phyloP scores from a whole-genome alignment of 2,888 invertebrate genomes.

The Frankliniella intonsa region DNA sequence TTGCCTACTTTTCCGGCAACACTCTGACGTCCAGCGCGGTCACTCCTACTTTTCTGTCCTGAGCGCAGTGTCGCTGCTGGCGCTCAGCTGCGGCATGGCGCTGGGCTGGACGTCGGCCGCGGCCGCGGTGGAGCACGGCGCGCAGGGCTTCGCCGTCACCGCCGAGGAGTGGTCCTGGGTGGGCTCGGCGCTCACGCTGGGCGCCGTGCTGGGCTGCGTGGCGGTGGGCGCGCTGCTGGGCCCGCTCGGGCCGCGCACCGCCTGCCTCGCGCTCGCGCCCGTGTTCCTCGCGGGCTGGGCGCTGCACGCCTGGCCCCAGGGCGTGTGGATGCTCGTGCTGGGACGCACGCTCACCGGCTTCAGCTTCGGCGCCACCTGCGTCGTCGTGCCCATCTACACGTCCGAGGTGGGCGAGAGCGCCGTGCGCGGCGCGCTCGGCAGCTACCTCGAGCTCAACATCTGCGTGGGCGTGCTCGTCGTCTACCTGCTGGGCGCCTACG shows the following conservation, averaged over 20 bases:
- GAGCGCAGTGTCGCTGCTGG: not conserved
- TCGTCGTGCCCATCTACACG: constrained; percentile 8
- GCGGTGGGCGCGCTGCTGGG: constrained; percentile 40
- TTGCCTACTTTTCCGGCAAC: too few species aligned
- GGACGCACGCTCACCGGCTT: not conserved
- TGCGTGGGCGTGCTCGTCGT: constrained; percentile 46
- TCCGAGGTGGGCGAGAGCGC: constrained; percentile 38
- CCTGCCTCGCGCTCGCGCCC: constrained; percentile 40
- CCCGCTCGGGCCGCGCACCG: constrained; percentile 41
- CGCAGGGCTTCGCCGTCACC: not conserved
- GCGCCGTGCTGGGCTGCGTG: constrained; percentile 42
- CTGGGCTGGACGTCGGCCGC: constrained; percentile 1
- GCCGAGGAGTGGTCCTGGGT: constrained; percentile 36
- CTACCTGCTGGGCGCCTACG: constrained; percentile 45
- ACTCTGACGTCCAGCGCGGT: too few species aligned
- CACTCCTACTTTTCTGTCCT: not conserved
- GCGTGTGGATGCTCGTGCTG: constrained; percentile 2
- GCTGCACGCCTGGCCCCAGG: not conserved
- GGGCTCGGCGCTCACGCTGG: constrained; percentile 40
- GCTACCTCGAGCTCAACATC: constrained; percentile 35
- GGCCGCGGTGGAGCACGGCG: constrained; percentile 5
- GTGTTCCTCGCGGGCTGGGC: not conserved
- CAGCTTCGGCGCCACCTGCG: not conserved
- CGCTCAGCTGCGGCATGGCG: not conserved
- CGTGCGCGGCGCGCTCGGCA: constrained; percentile 47